Conservation (phyloP, 2,797 vertebrate species). For the Fundulus diaphanus region DNA sequence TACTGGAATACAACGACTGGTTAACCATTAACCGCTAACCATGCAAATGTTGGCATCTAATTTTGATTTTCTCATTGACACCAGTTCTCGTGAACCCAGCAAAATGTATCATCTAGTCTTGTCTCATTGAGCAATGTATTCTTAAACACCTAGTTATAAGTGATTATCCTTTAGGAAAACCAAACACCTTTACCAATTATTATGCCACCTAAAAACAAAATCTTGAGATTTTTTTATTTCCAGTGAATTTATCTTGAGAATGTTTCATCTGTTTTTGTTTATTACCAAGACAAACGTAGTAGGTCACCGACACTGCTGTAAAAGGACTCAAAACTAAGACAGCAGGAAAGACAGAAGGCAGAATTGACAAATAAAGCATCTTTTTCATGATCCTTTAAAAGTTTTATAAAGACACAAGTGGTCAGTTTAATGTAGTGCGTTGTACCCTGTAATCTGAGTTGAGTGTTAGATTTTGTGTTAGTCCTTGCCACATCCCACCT, state of each 20-base stretch:
- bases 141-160: neutral
- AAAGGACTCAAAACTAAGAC: neutral
- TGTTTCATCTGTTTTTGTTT: neutral
- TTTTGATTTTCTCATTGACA: neutral
- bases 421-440: slow-evolving; percentile 22
- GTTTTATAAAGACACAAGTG: slow-evolving; percentile 29
- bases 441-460: slow-evolving; percentile 30
- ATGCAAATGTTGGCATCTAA: neutral
- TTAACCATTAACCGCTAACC: neutral
- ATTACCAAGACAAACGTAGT: neutral
- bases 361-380: neutral
- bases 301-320: neutral
- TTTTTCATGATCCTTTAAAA: neutral
- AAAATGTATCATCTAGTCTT: neutral
- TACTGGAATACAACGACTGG: neutral
- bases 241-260: neutral
- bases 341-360: neutral
- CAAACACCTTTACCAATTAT: neutral
- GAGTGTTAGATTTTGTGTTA: slow-evolving; percentile 24
- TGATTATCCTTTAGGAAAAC: neutral
- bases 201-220: neutral
- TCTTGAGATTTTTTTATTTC: neutral
- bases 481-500: slow-evolving; percentile 31
- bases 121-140: neutral
- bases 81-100: neutral